Base-by-base conservation (phyloP, 2,888 invertebrate genomes). In the Corbicula japonica region DNA sequence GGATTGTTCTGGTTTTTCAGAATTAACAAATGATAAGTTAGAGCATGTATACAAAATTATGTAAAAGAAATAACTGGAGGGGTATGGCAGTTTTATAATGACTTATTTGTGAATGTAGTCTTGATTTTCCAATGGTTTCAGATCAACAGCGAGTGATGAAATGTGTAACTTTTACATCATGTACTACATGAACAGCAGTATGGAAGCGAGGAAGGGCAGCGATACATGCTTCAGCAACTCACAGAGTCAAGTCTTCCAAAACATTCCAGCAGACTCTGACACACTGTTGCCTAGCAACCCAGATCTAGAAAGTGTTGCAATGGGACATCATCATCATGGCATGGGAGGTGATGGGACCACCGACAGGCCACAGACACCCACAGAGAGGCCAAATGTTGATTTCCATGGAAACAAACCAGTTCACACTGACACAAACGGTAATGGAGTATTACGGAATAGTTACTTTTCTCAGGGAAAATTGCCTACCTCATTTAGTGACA, bases 211-310 rank as follows among this genome's bases (percentile, higher is more conserved):
- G 1, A 80, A 50, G 34, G 76, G 86, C 1, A 38, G 50, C 1
- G 83, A 83, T 23, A 66, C 69, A 15, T 93, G 93, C 75, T 69
- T 41, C 1, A 84, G 84, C 8, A 87, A 92, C 78, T 48, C 86
- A 6, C 85, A 87, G 41, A 80, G 84, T 0, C 69, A 79, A 0
- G 76, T 94, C 15, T 86, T 91, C 21, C 41, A 73, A 2, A 76
- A 86, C 35, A 85, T 94, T 18, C 94, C 94, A 3, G 62, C 84
- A 0, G 94, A 92, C 78, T 93, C 93, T 4, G 93, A 94, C 69
- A 87, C 87, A 3, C 94, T 94, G 0, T 90, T 95, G 8, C 95
- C 95, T 12, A 91, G 92, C n/a, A 95, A 95, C 87, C 94, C 94
- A 23, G 72, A 62, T 0, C 85, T 93, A 23, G 93, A 92, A 35